These are phyloP conservation scores for Coleophora flavipennella DNA, from an alignment of 2,888 invertebrate genomes.

Conservation along the genomic window DNA sequence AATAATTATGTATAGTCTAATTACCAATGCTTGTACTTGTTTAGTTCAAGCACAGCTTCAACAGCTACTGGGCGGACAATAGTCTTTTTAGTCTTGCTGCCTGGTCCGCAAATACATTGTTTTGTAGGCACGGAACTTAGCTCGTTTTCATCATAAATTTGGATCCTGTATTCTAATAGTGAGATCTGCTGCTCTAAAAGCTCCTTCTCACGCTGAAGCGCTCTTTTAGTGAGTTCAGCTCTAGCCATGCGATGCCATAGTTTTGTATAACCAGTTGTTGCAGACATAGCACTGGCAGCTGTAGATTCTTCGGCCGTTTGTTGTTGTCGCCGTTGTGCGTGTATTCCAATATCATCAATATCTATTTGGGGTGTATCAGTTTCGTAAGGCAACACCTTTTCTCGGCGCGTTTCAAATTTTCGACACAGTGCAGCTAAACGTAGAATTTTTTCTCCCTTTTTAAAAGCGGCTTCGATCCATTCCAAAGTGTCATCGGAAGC, in stretches of 20 bases:
- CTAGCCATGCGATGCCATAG: constrained; percentile 57
- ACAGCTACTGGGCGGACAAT: constrained; percentile 31
- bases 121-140: constrained; percentile 14
- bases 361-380: constrained; percentile 24
- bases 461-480: constrained; percentile 45
- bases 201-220: constrained; percentile 47
- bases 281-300: constrained; percentile 33
- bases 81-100: constrained; percentile 12
- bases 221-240: constrained; percentile 49
- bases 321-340: too few species aligned
- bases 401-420: constrained; percentile 70
- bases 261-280: constrained; percentile 46
- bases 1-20: constrained; percentile 2
- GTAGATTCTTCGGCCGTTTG: constrained; percentile 39
- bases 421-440: constrained; percentile 66
- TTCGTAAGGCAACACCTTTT: constrained; percentile 60
- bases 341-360: too few species aligned
- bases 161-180: constrained; percentile 28
- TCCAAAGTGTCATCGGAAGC: constrained; percentile 48
- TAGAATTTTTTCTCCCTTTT: constrained; percentile 66
- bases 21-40: constrained; percentile 21
- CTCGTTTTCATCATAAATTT: constrained; percentile 26
- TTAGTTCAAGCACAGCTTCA: constrained; percentile 39
- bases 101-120: constrained; percentile 31
- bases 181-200: constrained; percentile 47